phyloP scores from a whole-genome alignment of 2,888 invertebrate species.

The Morpho helenor region DNA sequence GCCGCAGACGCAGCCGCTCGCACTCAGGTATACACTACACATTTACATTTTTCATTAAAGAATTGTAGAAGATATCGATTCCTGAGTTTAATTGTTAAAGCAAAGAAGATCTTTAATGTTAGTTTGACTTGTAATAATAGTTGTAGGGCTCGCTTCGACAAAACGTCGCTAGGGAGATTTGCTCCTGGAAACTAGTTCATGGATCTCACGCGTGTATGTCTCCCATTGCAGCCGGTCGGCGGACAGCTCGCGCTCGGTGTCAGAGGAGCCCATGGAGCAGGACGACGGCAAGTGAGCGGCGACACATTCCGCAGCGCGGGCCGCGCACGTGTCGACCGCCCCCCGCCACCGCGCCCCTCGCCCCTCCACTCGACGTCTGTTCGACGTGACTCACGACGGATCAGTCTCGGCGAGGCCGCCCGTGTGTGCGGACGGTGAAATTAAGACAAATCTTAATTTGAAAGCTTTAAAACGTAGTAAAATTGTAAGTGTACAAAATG shows the following conservation, averaged over 20 bases:
- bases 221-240: conserved; percentile 61
- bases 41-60: not conserved
- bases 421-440: conserved; percentile 46
- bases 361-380: conserved; percentile 16
- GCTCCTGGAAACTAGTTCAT: too few relatives aligned
- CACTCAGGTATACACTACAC: conserved; percentile 25
- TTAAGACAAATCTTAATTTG: conserved; percentile 67
- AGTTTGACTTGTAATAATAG: too few relatives aligned
- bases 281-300: conserved; percentile 85
- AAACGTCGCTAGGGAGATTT: too few relatives aligned
- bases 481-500: conserved; percentile 59
- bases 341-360: not conserved
- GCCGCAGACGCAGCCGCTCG: conserved; percentile 33
- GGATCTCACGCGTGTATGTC: too few relatives aligned
- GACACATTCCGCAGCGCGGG: conserved; percentile 27
- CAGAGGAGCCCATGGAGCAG: conserved; percentile 91
- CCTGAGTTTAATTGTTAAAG: too few relatives aligned
- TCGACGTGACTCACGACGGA: conserved; percentile 46
- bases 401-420: conserved; percentile 42
- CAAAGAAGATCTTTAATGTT: too few relatives aligned
- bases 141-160: too few relatives aligned
- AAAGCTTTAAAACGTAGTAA: conserved; percentile 69
- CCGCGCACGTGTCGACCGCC: conserved; percentile 13
- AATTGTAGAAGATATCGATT: too few relatives aligned
- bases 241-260: conserved; percentile 83